Percentiles rank a stretch among this genome's conserved stretches.
phyloP scores from a whole-genome alignment of 92 coral and sea anemone genomes.

The Umimayanthus chanpuru region DNA sequence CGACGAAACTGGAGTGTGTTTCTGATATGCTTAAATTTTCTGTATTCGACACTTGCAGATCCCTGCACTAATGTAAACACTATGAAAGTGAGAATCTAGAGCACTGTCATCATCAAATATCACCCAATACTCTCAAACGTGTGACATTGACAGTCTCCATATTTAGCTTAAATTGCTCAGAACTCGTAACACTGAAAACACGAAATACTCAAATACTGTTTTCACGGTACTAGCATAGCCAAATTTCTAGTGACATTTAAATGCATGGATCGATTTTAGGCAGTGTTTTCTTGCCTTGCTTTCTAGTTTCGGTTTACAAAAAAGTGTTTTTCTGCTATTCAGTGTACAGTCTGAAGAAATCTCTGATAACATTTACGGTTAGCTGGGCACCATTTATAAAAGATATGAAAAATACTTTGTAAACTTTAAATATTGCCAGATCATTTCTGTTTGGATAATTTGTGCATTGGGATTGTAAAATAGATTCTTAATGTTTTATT shows the following conservation, averaged over 20 bases:
- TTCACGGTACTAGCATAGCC: background rate
- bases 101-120: background rate
- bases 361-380: background rate
- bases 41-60: no score
- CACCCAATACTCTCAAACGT: background rate
- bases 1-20: no score
- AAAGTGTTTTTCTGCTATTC: background rate
- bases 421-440: background rate
- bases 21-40: no score
- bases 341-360: background rate
- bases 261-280: background rate
- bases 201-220: background rate
- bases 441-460: background rate
- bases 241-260: background rate
- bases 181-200: background rate
- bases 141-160: background rate
- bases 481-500: background rate
- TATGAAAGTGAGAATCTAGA: background rate
- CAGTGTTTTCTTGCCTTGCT: background rate
- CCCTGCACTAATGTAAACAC: background rate
- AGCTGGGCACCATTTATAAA: background rate
- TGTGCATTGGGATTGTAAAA: background rate
- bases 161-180: background rate
- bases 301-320: background rate
- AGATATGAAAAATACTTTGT: background rate